A percentile compares a stretch with the other conserved stretches of the same genome.
Evolutionary conservation across 2,113 vertebrate species (phyloP).

Genomic region (Sphaerodactylus townsendi): DNA sequence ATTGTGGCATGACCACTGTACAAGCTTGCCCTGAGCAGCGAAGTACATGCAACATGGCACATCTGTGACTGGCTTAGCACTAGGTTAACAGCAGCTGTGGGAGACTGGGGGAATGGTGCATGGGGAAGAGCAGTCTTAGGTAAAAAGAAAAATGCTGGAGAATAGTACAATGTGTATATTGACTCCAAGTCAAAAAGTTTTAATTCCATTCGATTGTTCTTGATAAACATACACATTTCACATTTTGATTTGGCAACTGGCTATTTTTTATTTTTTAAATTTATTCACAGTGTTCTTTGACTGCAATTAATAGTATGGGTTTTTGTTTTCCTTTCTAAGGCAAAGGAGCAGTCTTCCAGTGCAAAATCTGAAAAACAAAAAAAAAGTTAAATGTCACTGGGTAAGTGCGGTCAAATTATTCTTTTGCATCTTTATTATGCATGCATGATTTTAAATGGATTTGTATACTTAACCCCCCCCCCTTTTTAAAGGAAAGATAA

Average conservation of each 20-base stretch:
- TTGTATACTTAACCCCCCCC: neutral
- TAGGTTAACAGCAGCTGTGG: too few relatives aligned
- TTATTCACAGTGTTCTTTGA: neutral
- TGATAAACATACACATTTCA: neutral
- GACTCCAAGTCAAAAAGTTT: neutral
- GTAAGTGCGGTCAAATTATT: neutral
- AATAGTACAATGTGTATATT: neutral
- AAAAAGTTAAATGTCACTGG: conserved; percentile 67
- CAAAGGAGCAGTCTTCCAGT: conserved; percentile 64
- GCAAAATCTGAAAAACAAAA: conserved; percentile 72
- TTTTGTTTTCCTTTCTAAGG: conserved; percentile 57
- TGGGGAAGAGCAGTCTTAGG: neutral
- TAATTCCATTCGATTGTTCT: neutral
- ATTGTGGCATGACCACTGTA: neutral
- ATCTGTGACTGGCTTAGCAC: neutral
- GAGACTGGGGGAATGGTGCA: too few relatives aligned
- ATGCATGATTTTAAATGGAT: neutral
- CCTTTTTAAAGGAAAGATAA: neutral
- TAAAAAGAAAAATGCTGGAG: neutral
- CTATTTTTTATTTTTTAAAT: neutral
- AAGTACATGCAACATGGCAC: neutral
- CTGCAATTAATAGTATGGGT: neutral
- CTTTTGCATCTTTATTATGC: neutral
- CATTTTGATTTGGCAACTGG: neutral
- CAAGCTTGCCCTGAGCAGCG: neutral